Evolutionary conservation across 2,113 vertebrate species (phyloP).

Genomic region (Hemicordylus capensis): DNA sequence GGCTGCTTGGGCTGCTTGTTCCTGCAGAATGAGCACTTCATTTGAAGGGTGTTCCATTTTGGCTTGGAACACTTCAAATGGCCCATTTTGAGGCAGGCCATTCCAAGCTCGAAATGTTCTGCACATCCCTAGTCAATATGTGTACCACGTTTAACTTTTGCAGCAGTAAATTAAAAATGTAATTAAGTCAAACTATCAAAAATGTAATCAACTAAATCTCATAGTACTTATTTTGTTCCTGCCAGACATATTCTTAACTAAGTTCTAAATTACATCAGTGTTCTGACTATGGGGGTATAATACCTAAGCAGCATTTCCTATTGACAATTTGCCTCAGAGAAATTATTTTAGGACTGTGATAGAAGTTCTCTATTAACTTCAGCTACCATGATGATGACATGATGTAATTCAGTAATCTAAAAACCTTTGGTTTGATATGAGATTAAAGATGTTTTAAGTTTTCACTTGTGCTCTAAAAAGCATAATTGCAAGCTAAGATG

Average conservation of each 20-base stretch:
- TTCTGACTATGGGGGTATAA: background rate
- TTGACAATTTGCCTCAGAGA: background rate
- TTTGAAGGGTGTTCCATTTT: no score
- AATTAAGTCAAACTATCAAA: constrained; percentile 17
- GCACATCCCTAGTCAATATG: background rate
- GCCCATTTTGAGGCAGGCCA: no score
- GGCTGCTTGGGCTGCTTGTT: no score
- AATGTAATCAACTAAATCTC: constrained; percentile 9
- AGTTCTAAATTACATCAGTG: background rate
- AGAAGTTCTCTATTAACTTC: background rate
- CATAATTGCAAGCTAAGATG: no score
- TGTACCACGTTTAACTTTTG: background rate
- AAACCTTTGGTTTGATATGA: no score
- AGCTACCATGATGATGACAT: background rate
- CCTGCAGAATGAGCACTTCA: no score
- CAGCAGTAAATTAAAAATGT: constrained; percentile 33
- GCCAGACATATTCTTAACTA: background rate
- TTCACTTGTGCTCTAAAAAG: no score
- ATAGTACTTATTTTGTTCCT: constrained; percentile 2
- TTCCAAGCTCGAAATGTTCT: no score
- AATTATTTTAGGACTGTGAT: background rate
- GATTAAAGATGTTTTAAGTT: no score
- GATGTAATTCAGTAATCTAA: background rate
- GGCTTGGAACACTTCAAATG: no score
- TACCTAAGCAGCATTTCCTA: accelerated